Evolutionary conservation across 2,113 vertebrate genomes (phyloP).

Genomic region (Tonatia bakeri): DNA sequence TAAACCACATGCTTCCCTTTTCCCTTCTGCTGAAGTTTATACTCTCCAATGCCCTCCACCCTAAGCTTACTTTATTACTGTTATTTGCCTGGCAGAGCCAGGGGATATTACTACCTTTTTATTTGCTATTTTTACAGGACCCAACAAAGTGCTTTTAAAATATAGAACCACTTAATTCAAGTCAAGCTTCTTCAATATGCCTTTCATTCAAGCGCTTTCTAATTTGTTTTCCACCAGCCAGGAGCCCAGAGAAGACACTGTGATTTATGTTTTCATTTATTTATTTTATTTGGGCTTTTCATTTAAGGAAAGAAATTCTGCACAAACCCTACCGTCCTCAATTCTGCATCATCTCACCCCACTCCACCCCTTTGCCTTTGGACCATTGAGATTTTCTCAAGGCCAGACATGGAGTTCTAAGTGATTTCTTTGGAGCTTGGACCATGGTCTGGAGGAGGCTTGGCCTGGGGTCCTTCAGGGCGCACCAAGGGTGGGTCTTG

Average conservation of each 20-base stretch:
- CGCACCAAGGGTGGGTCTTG: not conserved
- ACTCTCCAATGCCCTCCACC: not conserved
- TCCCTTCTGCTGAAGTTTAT: not conserved
- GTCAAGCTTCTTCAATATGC: slow-evolving; percentile 68
- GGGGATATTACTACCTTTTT: slow-evolving; percentile 73
- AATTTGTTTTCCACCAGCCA: slow-evolving; percentile 72
- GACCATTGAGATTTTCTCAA: not conserved
- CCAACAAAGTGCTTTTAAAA: slow-evolving; percentile 77
- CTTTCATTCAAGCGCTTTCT: slow-evolving; percentile 71
- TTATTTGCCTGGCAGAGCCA: slow-evolving; percentile 52
- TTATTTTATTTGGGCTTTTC: slow-evolving; percentile 76
- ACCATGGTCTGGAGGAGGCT: not conserved
- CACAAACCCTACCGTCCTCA: not conserved
- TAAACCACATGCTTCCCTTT: slow-evolving; percentile 24
- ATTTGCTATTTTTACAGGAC: slow-evolving; percentile 72
- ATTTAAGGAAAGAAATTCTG: slow-evolving; percentile 67
- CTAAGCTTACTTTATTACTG: slow-evolving; percentile 56
- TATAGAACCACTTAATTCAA: slow-evolving; percentile 77
- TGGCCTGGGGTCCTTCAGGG: not conserved
- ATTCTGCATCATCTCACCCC: not conserved
- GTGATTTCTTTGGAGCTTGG: not conserved
- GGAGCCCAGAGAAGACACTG: slow-evolving; percentile 66
- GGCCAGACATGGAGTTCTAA: not conserved
- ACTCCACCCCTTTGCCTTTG: not conserved
- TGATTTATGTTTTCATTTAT: slow-evolving; percentile 77